phyloP scores from a whole-genome alignment of 2,113 vertebrate species.

The Dasypus novemcinctus region DNA sequence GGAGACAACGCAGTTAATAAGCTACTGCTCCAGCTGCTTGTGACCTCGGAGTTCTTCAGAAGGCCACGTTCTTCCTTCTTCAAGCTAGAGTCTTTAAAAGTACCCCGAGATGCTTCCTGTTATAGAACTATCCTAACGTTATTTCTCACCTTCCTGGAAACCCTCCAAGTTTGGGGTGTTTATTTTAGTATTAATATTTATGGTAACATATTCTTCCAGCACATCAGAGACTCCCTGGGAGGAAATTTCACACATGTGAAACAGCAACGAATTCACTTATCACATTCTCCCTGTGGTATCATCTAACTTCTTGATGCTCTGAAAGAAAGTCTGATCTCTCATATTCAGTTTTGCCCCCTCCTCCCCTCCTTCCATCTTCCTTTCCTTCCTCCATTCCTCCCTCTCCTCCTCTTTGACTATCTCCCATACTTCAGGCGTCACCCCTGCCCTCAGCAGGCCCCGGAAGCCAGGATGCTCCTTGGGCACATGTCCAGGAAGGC shows the following conservation, averaged over 20 bases:
- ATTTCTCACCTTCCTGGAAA: background rate
- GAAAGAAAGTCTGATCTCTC: background rate
- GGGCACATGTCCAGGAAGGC: fast-evolving
- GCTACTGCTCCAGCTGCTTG: background rate
- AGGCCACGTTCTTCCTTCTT: background rate
- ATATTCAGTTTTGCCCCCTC: background rate
- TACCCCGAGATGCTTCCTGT: background rate
- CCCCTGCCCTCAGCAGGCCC: background rate
- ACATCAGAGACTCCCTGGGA: background rate
- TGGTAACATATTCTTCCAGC: background rate
- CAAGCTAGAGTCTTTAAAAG: background rate
- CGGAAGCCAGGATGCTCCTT: background rate
- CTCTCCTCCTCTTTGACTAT: background rate
- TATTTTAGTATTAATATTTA: constrained; percentile 40
- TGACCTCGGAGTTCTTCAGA: background rate
- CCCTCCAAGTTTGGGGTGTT: background rate
- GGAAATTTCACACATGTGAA: background rate
- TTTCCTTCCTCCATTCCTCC: background rate
- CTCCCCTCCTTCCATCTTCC: background rate
- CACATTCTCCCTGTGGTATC: background rate
- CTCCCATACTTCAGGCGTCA: background rate
- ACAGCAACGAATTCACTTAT: background rate
- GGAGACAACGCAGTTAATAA: background rate
- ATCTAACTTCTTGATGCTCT: background rate
- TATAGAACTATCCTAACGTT: background rate